phyloP scores from a whole-genome alignment of 2,888 invertebrate genomes.

The Cataglyphis albicans region DNA sequence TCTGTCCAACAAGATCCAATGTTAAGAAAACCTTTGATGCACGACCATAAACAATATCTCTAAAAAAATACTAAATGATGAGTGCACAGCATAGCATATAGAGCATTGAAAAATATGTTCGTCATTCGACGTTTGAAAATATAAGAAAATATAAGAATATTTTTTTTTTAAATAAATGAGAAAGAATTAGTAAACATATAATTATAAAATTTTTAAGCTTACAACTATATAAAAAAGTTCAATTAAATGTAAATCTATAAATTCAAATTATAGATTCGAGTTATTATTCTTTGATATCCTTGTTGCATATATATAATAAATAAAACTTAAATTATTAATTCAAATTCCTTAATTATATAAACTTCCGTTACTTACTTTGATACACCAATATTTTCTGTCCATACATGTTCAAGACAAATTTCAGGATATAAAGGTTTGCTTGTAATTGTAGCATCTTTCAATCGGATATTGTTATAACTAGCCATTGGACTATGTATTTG shows the following conservation, averaged over 20 bases:
- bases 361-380: constrained; percentile 80
- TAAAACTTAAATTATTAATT: not conserved
- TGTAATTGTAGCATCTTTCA: constrained; percentile 77
- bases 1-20: constrained; percentile 94
- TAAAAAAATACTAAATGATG: constrained; percentile 77
- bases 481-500: constrained; percentile 76
- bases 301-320: too few species aligned
- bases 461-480: constrained; percentile 78
- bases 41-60: constrained; percentile 87
- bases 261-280: not conserved
- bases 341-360: not conserved
- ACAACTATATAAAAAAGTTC: not conserved
- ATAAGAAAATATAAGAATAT: not conserved
- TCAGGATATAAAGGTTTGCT: constrained; percentile 92
- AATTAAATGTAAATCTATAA: not conserved
- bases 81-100: not conserved
- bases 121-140: not conserved
- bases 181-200: not conserved
- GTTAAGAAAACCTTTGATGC: constrained; percentile 93
- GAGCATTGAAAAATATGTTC: not conserved
- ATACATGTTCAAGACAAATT: constrained; percentile 95
- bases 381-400: constrained; percentile 91
- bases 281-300: not conserved
- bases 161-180: not conserved
- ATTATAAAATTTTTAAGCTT: not conserved